A percentile compares a stretch with the other conserved stretches of the same genome.
Conservation (phyloP, 1,140 invertebrate genomes). For the Adelges cooleyi region DNA sequence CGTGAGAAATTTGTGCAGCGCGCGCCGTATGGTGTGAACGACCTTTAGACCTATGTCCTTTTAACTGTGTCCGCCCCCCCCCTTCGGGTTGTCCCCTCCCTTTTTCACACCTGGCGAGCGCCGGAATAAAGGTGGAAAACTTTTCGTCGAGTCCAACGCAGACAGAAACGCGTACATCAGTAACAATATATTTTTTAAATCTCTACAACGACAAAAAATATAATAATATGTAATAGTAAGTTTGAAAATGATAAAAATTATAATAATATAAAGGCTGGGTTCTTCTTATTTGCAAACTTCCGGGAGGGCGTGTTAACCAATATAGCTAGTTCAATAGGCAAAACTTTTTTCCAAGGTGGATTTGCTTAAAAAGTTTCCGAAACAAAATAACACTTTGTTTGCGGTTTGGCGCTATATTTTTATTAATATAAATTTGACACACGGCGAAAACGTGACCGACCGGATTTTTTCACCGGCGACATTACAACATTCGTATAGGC, state of each 20-base stretch:
- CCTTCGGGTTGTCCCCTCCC: too few species aligned
- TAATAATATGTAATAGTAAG: not conserved
- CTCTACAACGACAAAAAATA: not conserved
- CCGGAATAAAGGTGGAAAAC: not conserved
- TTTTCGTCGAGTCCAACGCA: not conserved
- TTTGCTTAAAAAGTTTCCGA: not conserved
- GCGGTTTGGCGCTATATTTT: not conserved
- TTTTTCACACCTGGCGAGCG: too few species aligned
- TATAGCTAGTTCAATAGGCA: not conserved
- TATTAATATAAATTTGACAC: not conserved
- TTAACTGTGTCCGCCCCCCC: too few species aligned
- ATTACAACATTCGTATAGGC: too few species aligned
- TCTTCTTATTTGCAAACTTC: not conserved
- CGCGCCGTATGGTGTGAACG: not conserved
- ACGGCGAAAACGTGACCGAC: not conserved
- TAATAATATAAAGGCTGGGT: not conserved
- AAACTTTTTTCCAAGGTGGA: not conserved
- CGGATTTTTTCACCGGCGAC: not conserved
- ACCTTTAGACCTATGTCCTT: not conserved
- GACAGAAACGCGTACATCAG: not conserved
- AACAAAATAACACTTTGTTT: conserved; percentile 9
- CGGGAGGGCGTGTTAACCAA: not conserved
- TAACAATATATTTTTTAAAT: conserved; percentile 7
- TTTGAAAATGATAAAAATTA: not conserved
- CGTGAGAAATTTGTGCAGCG: not conserved